Conservation (phyloP, 1,140 invertebrate species). For the Drosophila mauritiana region DNA sequence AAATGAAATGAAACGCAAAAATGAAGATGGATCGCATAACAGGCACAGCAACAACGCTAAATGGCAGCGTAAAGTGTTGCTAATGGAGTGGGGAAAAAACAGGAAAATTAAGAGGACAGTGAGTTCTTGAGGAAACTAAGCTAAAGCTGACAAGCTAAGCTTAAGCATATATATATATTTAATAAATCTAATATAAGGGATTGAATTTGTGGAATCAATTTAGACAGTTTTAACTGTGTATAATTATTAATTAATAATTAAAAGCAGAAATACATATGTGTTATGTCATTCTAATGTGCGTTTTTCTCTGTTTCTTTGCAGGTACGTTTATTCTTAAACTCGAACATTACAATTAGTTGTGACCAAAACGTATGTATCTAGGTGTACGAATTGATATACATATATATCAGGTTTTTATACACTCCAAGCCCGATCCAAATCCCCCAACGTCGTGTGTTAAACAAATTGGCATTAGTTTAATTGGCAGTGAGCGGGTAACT, state of each 20-base stretch:
- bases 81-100: slow-evolving; percentile 11
- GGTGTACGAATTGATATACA: not conserved
- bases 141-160: no score
- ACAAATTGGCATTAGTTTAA: slow-evolving; percentile 75
- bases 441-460: slow-evolving; percentile 23
- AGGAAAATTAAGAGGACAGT: not conserved
- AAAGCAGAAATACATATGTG: not conserved
- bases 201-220: not conserved
- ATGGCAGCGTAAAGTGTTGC: slow-evolving; percentile 20
- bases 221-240: not conserved
- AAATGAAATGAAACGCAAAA: slow-evolving; percentile 68
- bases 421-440: slow-evolving; percentile 4
- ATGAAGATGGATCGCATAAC: slow-evolving; percentile 78
- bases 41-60: slow-evolving; percentile 25
- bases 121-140: not conserved
- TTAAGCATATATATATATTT: no score
- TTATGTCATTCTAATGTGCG: not conserved
- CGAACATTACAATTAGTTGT: slow-evolving; percentile 44
- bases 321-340: slow-evolving; percentile 50
- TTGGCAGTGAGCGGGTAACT: slow-evolving; percentile 52
- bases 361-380: slow-evolving; percentile 25
- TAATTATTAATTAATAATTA: not conserved
- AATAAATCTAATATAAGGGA: no score
- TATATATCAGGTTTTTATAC: not conserved
- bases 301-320: slow-evolving; percentile 25